Conservation (phyloP, 2,797 vertebrate species). For the Graptemys geographica region DNA sequence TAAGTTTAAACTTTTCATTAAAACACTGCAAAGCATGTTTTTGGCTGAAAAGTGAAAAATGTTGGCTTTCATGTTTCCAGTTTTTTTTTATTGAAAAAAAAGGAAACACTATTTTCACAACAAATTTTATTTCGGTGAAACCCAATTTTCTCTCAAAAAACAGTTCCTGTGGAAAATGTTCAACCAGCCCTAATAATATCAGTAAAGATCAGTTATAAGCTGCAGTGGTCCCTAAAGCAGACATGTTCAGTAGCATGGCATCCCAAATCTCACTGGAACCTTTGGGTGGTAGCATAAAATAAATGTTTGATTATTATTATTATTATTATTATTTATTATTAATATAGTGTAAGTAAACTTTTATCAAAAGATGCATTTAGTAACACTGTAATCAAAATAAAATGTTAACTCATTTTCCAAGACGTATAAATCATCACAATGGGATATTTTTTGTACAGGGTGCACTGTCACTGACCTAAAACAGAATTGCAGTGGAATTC, state of each 20-base stretch:
- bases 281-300: neutral
- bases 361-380: neutral
- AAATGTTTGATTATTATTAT: neutral
- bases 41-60: neutral
- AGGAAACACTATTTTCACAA: neutral
- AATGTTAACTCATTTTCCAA: neutral
- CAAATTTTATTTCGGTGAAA: neutral
- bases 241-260: neutral
- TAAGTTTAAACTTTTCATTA: neutral
- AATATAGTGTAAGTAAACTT: neutral
- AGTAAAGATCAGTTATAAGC: conserved; percentile 17
- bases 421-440: neutral
- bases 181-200: neutral
- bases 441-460: neutral
- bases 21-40: conserved; percentile 7
- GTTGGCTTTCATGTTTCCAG: neutral
- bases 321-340: too few relatives aligned
- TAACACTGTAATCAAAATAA: neutral
- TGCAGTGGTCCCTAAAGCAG: neutral
- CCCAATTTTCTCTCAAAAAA: neutral
- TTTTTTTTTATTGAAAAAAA: neutral
- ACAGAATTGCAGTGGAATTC: neutral
- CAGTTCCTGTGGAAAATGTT: neutral
- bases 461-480: neutral
- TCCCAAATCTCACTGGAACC: neutral